A percentile compares a stretch with the other conserved stretches of the same genome.
These are phyloP conservation scores for Cheilosia vernalis DNA, from an alignment of 2,888 invertebrate species.

Conservation along the genomic window DNA sequence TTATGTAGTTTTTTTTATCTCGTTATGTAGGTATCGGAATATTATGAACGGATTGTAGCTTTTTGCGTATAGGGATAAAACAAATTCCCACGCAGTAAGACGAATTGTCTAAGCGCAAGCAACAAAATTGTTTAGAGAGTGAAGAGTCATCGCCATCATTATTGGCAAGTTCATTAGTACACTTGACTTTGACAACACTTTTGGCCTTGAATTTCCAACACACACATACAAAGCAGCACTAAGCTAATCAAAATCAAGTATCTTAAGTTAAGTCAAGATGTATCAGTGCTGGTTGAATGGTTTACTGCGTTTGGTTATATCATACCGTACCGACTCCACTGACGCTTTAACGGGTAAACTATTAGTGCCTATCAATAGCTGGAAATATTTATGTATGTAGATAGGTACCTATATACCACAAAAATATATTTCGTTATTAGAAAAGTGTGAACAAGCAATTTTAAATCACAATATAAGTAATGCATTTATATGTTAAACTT, in stretches of 20 bases:
- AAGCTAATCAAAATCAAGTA: neutral
- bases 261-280: neutral
- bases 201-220: slow-evolving; percentile 20
- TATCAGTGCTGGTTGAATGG: neutral
- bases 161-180: slow-evolving; percentile 25
- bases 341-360: neutral
- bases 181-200: slow-evolving; percentile 40
- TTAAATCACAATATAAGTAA: neutral
- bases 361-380: neutral
- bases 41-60: no score
- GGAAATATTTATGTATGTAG: neutral
- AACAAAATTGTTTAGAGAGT: neutral
- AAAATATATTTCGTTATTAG: neutral
- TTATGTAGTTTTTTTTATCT: no score
- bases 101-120: neutral
- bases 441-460: neutral
- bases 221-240: neutral
- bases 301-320: neutral
- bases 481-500: neutral
- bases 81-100: slow-evolving; percentile 9
- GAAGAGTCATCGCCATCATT: slow-evolving; percentile 7
- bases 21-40: no score
- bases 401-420: neutral
- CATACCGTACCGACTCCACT: neutral
- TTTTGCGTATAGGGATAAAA: no score